phyloP scores from a whole-genome alignment of 1,140 invertebrate species.

The Psilanteris sp. region DNA sequence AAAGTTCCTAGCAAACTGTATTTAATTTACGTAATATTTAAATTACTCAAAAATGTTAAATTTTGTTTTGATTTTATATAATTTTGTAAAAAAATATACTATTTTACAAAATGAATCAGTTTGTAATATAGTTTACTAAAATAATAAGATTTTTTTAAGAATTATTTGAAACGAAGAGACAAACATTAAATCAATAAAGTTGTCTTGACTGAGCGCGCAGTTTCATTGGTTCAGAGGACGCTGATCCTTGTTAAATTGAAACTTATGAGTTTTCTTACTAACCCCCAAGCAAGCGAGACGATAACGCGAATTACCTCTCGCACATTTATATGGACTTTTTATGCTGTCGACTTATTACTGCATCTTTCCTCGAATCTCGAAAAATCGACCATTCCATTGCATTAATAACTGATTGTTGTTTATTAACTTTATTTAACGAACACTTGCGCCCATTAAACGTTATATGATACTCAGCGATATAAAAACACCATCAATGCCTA shows the following conservation, averaged over 20 bases:
- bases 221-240: slow-evolving; percentile 67
- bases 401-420: slow-evolving; percentile 42
- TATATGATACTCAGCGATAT: slow-evolving; percentile 24
- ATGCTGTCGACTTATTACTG: slow-evolving; percentile 42
- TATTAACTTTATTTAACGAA: slow-evolving; percentile 45
- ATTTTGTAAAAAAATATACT: too few species aligned
- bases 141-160: too few species aligned
- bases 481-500: slow-evolving; percentile 27
- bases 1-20: too few species aligned
- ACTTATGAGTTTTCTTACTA: slow-evolving; percentile 78
- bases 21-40: too few species aligned
- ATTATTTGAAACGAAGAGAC: slow-evolving; percentile 24
- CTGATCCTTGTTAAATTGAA: slow-evolving; percentile 80
- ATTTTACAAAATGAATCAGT: too few species aligned
- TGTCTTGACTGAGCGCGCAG: slow-evolving; percentile 40
- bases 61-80: too few species aligned
- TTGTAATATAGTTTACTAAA: too few species aligned
- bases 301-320: slow-evolving; percentile 65
- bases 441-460: slow-evolving; percentile 5
- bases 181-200: slow-evolving; percentile 65
- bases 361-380: slow-evolving; percentile 33
- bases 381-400: slow-evolving; percentile 12
- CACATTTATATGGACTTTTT: slow-evolving; percentile 44
- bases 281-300: slow-evolving; percentile 44
- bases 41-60: too few species aligned